A percentile compares a stretch with the other conserved stretches of the same genome.
These are phyloP conservation scores for Salarias fasciatus DNA, from an alignment of 2,797 vertebrate species.

Conservation along the genomic window DNA sequence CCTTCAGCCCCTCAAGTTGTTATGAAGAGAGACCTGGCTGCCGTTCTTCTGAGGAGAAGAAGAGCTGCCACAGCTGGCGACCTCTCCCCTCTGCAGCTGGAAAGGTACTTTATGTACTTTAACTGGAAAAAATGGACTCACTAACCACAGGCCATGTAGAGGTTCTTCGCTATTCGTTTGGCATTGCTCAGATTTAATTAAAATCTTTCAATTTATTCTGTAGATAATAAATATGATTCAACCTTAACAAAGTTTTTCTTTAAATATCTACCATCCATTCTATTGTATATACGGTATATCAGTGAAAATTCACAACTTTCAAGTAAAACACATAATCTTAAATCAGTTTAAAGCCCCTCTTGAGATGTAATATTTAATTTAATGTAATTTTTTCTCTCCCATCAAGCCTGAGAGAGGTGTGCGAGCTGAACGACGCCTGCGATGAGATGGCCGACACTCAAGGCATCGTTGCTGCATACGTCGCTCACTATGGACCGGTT, in stretches of 20 bases:
- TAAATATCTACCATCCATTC: too few relatives aligned
- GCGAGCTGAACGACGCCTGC: conserved; percentile 84
- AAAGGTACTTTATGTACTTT: conserved; percentile 72
- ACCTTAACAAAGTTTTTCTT: too few relatives aligned
- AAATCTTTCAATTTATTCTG: too few relatives aligned
- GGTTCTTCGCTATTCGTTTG: background rate
- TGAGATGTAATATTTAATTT: too few relatives aligned
- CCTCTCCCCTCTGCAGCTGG: conserved; percentile 75
- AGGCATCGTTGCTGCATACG: conserved; percentile 87
- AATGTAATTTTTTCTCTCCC: conserved; percentile 2
- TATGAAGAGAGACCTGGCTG: conserved; percentile 80
- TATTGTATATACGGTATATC: too few relatives aligned
- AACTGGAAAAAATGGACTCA: background rate
- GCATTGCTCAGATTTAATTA: background rate
- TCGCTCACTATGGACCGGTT: conserved; percentile 81
- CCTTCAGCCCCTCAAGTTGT: conserved; percentile 68
- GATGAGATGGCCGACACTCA: conserved; percentile 86
- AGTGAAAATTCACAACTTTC: too few relatives aligned
- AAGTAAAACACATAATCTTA: too few relatives aligned
- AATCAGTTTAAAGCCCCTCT: too few relatives aligned
- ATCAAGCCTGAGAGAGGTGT: conserved; percentile 84
- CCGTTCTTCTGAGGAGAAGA: conserved; percentile 78
- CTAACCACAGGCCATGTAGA: background rate
- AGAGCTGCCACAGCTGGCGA: conserved; percentile 62
- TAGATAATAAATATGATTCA: too few relatives aligned